Percentiles rank a stretch among this genome's conserved stretches.
phyloP scores from a whole-genome alignment of 2,888 invertebrate genomes.

The Amphipoea lucens region DNA sequence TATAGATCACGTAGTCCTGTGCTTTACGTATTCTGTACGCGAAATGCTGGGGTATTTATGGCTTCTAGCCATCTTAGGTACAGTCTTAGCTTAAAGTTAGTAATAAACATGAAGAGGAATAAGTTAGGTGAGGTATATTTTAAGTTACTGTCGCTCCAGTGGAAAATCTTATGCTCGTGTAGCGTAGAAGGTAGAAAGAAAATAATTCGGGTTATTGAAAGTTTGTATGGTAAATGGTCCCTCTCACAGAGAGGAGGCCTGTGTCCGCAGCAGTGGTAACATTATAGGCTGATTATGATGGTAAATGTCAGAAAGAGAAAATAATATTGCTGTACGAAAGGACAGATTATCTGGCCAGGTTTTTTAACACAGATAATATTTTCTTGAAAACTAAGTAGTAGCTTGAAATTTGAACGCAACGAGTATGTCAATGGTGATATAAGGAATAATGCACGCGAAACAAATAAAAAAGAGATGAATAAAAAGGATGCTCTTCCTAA shows the following conservation, averaged over 20 bases:
- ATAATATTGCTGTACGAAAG: neutral
- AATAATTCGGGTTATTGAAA: neutral
- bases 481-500: too few relatives aligned
- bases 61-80: slow-evolving; percentile 54
- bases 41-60: slow-evolving; percentile 57
- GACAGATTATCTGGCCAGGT: neutral
- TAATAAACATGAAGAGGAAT: slow-evolving; percentile 31
- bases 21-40: slow-evolving; percentile 59
- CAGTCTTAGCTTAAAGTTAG: slow-evolving; percentile 33
- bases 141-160: slow-evolving; percentile 5
- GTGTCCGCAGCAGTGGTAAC: too few relatives aligned
- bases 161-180: neutral
- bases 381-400: neutral
- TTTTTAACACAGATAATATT: neutral
- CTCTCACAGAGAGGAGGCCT: too few relatives aligned
- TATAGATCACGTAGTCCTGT: slow-evolving; percentile 56
- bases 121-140: slow-evolving; percentile 3
- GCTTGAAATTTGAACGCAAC: neutral
- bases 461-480: neutral
- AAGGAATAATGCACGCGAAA: neutral
- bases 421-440: neutral
- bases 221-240: neutral
- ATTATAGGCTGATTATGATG: too few relatives aligned
- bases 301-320: neutral
- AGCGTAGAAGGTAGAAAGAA: neutral